Base-by-base conservation (phyloP, 2,797 vertebrate genomes). In the Sylvia borin region DNA sequence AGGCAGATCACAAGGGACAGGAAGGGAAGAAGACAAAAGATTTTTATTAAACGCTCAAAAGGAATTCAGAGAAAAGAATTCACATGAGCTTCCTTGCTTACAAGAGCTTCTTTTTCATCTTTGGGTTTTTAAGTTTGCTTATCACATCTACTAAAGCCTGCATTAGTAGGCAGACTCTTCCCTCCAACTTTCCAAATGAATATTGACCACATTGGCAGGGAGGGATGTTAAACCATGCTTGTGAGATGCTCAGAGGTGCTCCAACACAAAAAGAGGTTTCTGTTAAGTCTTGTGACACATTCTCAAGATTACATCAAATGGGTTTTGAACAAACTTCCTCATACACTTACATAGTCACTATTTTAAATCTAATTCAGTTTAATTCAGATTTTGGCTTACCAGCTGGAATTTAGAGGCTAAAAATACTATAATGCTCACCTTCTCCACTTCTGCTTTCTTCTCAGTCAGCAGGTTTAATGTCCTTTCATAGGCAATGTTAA, bases 401-500 rank as follows among this genome's bases (percentile, higher is more conserved):
- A 77, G 42, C 38, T 87, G 9, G 26, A 91, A 73, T 17, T 32
- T 14, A 38, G 22, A 11, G 7, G 36, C 70, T 76, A 60, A 34
- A 75, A 42, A 31, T 5, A 76, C 2, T 11, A 14, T 9, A 75
- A 36, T 10, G 17, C 96, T 85, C 82, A 99, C 99, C 99, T 99
- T 99, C 97, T 99, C 99, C 76, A 99, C 98, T 7, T 99, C 99
- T 1, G 96, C 95, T 94, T 98, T 99, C 97, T 98, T 99, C 86
- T 98, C 98, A 1, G 82, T 98, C 83, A 99, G 98, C 26, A 99
- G 98, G 5, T 88, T 86, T 15, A 97, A 60, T 4, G 99, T 99
- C 86, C 98, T 98, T 65, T 97, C 97, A 79, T 99, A 99, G 5
- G 99, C 99, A 16, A 97, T 96, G 18, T 90, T 97, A 93, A 99